Base-by-base conservation (phyloP, 2,797 vertebrate species). In the Clamator glandarius region DNA sequence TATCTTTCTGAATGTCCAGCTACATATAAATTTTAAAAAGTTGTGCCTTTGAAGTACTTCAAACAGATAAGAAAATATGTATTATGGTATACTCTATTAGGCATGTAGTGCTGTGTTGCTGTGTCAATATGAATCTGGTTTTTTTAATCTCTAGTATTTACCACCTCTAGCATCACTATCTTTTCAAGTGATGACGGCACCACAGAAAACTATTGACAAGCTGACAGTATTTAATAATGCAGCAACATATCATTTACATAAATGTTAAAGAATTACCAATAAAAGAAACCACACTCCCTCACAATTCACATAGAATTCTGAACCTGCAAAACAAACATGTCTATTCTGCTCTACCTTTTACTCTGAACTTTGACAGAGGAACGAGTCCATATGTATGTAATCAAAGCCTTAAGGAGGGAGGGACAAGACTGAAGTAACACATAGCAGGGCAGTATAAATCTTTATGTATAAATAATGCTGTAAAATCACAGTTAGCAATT, bases 101-200 rank as follows among this genome's bases (percentile, higher is more conserved):
- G 39, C 7, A 5, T 63, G 19, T 82, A 86, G 29, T 80, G 79
- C 83, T 90, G 21, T 51, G 36, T 84, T 93, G 62, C 58, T 80
- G n/a, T 74, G 35, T 87, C 82, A 76, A 6, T 80, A 78, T 76
- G 58, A 87, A 95, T 96, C 35, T 39, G 92, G 62, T 88, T 97
- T 92, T 92, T 89, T 96, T 96, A 35, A 91, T 90, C 73, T 96
- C 75, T 77, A 93, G 39, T 77, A 90, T 90, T 64, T 90, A 82
- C 26, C 64, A 95, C 58, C 66, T 95, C n/a, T n/a, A n/a, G n/a
- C n/a, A n/a, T 76, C 82, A 84, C 73, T 87, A 87, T 62, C 46
- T 96, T 96, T 92, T 87, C 59, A 92, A 59, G 67, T 72, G 58
- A 36, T 95, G 80, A 73, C 95, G 89, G 92, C 85, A 89, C 94